Percentiles rank a stretch among this genome's conserved stretches.
Evolutionary conservation across 2,888 invertebrate species (phyloP).

Genomic region (Crossocerus cetratus): DNA sequence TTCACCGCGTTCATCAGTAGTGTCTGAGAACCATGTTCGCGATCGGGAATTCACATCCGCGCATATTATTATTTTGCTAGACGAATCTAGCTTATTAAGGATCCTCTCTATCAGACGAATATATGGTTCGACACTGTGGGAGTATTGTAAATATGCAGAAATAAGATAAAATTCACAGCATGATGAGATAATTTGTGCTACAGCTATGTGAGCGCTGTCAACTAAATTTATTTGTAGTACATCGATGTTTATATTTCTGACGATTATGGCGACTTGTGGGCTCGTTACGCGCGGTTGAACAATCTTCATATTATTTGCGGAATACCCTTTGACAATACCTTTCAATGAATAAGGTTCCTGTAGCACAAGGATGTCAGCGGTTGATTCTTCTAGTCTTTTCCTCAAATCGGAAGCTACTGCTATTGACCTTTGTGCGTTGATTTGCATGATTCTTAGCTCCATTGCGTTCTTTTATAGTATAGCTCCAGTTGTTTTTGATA

Average conservation of each 20-base stretch:
- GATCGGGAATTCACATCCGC: conserved; percentile 29
- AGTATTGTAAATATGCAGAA: not conserved
- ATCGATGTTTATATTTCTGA: not conserved
- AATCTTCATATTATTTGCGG: no score
- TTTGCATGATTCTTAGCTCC: conserved; percentile 10
- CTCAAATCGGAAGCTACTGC: not conserved
- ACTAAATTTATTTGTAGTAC: not conserved
- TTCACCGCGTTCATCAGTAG: conserved; percentile 5
- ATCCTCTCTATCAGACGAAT: not conserved
- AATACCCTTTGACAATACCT: not conserved
- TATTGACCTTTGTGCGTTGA: conserved; percentile 12
- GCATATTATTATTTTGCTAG: conserved; percentile 1
- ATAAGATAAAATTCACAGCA: not conserved
- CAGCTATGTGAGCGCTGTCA: not conserved
- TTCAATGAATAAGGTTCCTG: not conserved
- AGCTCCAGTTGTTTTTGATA: conserved; percentile 2
- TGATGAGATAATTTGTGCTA: not conserved
- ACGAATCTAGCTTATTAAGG: not conserved
- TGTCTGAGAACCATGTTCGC: conserved; percentile 6
- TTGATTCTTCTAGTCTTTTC: not conserved
- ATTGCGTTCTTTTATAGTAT: not conserved
- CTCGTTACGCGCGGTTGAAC: not conserved
- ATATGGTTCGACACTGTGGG: not conserved
- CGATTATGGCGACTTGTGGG: not conserved
- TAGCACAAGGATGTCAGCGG: not conserved